A percentile compares a stretch with the other conserved stretches of the same genome.
phyloP scores from a whole-genome alignment of 2,113 vertebrate species.

The Kobus ellipsiprymnus region DNA sequence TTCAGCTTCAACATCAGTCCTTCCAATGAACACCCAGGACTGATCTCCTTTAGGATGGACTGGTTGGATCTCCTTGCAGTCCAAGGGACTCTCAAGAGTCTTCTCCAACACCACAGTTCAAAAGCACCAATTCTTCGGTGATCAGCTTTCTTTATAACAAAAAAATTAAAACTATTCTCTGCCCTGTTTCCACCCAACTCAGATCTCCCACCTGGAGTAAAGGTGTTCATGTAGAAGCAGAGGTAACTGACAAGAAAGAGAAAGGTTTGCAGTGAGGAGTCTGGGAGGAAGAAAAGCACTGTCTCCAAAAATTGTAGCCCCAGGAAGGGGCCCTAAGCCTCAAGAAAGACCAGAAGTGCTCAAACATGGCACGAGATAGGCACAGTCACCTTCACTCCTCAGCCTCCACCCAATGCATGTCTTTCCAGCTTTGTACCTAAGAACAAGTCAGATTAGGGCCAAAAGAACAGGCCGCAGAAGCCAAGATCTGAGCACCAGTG shows the following conservation, averaged over 20 bases:
- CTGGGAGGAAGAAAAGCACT: background rate
- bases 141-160: background rate
- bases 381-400: background rate
- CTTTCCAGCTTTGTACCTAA: background rate
- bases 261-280: background rate
- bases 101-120: background rate
- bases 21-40: background rate
- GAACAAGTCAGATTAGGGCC: background rate
- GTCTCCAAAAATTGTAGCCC: background rate
- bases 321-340: background rate
- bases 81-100: background rate
- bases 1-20: background rate
- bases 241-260: background rate
- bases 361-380: background rate
- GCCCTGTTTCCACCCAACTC: background rate
- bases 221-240: background rate
- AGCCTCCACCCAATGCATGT: background rate
- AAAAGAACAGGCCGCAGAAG: background rate
- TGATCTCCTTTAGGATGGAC: background rate
- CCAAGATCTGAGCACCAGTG: background rate
- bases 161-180: background rate
- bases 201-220: background rate
- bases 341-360: background rate
- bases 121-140: background rate
- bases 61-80: background rate